Evolutionary conservation across 30 jellyfish, hydroid and myxozoan species (phyloP), one percentile per base, ranked within the genome.

Genomic region (Phacellophora camtschatica): DNA sequence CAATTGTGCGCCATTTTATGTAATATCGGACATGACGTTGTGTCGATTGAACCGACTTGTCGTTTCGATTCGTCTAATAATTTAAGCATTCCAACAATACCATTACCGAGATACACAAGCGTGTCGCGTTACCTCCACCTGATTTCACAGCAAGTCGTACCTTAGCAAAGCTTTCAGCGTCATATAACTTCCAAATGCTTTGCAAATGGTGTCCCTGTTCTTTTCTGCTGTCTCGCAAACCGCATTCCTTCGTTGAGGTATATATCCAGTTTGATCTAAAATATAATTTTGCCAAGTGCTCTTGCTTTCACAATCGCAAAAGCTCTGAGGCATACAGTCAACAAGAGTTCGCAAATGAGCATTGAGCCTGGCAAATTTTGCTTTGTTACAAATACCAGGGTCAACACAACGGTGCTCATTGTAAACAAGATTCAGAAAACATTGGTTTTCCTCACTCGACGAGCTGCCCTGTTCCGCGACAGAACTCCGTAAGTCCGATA

Each of bases 171-270:
- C 98, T 72, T 91, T 82, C 43, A 91, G 56, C 11, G 96, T 91
- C 92, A 91, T 66, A 56, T 74, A 91, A n/a, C 88, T 54, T 55
- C 90, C 72, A 6, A 91, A 53, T 8, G 98, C 98, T 43, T 85
- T 83, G 63, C 81, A 51, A 36, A 85, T 84, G n/a, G 87, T 91
- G 56, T 56, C 69, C 82, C 95, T 77, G 64, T 49, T 77, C 24
- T 71, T 91, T 33, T 91, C 95, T 13, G 87, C 32, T n/a, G 98
- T 91, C 56, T 91, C 98, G 54, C 98, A 91, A 30, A 91, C 85
- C 0, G 98, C 98, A 78, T 91, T 76, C 23, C 98, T 66, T 67
- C 98, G 31, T 11, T 91, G 88, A 16, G 96, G 53, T 35, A 84
- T 55, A 48, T 84, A 91, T 0, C 96, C 88, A 19, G 75, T 66